Percentiles rank a stretch among this genome's conserved stretches.
phyloP scores from a whole-genome alignment of 1,140 invertebrate species.

The Drosophila oshimai region DNA sequence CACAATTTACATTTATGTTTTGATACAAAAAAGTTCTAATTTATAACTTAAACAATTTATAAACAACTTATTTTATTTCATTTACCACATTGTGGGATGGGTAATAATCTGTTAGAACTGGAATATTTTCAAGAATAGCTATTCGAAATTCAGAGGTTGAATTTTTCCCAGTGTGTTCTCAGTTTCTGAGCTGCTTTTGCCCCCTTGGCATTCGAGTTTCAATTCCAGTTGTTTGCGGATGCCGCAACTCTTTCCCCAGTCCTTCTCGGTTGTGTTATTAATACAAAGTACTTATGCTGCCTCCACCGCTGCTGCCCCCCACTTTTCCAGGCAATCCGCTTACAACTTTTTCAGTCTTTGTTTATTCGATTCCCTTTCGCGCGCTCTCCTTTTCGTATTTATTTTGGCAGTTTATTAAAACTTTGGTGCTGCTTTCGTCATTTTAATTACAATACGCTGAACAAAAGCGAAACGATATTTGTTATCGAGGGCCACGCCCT shows the following conservation, averaged over 20 bases:
- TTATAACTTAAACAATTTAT: too few relatives aligned
- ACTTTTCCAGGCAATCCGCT: constrained; percentile 35
- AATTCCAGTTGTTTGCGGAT: constrained; percentile 40
- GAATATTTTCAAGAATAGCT: too few relatives aligned
- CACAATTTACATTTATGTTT: too few relatives aligned
- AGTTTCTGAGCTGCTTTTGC: neutral
- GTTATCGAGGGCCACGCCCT: constrained; percentile 30
- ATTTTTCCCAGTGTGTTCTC: neutral
- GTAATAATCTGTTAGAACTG: too few relatives aligned
- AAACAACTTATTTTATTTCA: too few relatives aligned
- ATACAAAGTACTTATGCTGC: constrained; percentile 40
- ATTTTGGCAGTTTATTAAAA: constrained; percentile 77
- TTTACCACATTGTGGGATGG: too few relatives aligned
- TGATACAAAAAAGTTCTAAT: too few relatives aligned
- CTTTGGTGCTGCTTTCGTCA: constrained; percentile 56
- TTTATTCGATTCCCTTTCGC: constrained; percentile 30
- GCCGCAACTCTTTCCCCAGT: constrained; percentile 28
- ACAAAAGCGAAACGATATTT: constrained; percentile 24
- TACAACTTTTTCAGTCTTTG: constrained; percentile 44
- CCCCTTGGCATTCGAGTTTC: constrained; percentile 20
- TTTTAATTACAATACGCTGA: constrained; percentile 70
- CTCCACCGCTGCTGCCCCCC: neutral
- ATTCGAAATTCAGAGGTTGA: neutral
- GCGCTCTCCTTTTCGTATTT: constrained; percentile 46
- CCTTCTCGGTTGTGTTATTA: constrained; percentile 26